Conservation (phyloP, 1,140 invertebrate species). For the Calycopis cecrops region DNA sequence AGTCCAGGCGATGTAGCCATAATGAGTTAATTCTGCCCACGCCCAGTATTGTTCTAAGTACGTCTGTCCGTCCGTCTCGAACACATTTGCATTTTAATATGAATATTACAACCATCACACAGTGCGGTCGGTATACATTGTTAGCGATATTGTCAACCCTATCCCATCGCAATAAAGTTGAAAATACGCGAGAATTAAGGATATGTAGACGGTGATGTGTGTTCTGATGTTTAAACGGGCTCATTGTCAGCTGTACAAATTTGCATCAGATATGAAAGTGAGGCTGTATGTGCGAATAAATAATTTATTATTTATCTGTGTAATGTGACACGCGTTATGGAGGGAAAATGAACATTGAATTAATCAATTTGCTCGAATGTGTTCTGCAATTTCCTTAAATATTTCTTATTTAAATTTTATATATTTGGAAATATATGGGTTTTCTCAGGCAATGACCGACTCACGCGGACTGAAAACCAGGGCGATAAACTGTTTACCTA, state of each 20-base stretch:
- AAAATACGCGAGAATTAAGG: conserved; percentile 9
- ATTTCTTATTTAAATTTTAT: too few species aligned
- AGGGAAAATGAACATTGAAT: background rate
- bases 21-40: conserved; percentile 66
- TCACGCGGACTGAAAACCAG: too few species aligned
- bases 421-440: too few species aligned
- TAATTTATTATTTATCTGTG: conserved; percentile 8
- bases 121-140: conserved; percentile 10
- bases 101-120: conserved; percentile 42
- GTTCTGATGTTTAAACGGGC: conserved; percentile 48
- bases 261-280: conserved; percentile 68
- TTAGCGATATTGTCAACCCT: conserved; percentile 22
- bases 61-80: conserved; percentile 47
- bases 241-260: conserved; percentile 66
- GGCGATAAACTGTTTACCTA: too few species aligned
- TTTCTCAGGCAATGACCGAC: too few species aligned
- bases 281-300: conserved; percentile 30
- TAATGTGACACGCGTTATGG: background rate
- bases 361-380: too few species aligned
- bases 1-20: conserved; percentile 51
- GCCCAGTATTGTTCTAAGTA: conserved; percentile 63
- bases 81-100: conserved; percentile 60
- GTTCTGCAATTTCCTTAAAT: too few species aligned
- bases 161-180: conserved; percentile 16
- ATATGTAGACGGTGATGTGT: conserved; percentile 22